Evolutionary conservation across 2,797 vertebrate species (phyloP).

Genomic region (Pipistrellus nathusii): DNA sequence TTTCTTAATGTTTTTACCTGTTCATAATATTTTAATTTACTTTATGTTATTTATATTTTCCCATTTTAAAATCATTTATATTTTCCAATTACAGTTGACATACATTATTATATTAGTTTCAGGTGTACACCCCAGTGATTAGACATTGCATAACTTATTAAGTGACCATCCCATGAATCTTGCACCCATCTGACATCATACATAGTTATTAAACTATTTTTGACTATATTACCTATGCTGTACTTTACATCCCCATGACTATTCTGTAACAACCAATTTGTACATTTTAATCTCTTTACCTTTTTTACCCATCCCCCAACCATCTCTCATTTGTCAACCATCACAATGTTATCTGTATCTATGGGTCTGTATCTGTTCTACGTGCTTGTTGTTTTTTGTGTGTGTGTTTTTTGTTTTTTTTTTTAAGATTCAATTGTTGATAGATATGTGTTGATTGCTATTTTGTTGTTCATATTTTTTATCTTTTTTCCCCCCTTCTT

Average conservation of each 20-base stretch:
- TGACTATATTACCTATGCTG: background rate
- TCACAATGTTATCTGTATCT: background rate
- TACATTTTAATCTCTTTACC: background rate
- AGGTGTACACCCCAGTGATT: background rate
- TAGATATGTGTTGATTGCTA: background rate
- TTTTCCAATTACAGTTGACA: background rate
- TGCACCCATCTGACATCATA: background rate
- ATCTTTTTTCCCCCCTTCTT: background rate
- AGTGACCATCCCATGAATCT: background rate
- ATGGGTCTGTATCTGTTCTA: background rate
- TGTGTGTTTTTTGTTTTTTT: background rate
- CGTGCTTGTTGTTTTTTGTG: background rate
- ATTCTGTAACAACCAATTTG: background rate
- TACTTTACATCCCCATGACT: background rate
- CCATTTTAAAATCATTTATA: background rate
- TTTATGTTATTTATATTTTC: conserved; percentile 1
- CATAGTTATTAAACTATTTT: background rate
- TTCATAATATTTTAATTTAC: conserved; percentile 47
- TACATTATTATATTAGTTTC: background rate
- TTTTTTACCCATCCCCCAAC: background rate
- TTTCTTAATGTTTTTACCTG: background rate
- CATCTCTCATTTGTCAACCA: background rate
- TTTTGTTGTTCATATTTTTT: background rate
- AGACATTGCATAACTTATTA: background rate
- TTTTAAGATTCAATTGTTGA: background rate